These are phyloP conservation scores for Zaprionus ornatus DNA, from an alignment of 1,140 invertebrate species.

Conservation along the genomic window DNA sequence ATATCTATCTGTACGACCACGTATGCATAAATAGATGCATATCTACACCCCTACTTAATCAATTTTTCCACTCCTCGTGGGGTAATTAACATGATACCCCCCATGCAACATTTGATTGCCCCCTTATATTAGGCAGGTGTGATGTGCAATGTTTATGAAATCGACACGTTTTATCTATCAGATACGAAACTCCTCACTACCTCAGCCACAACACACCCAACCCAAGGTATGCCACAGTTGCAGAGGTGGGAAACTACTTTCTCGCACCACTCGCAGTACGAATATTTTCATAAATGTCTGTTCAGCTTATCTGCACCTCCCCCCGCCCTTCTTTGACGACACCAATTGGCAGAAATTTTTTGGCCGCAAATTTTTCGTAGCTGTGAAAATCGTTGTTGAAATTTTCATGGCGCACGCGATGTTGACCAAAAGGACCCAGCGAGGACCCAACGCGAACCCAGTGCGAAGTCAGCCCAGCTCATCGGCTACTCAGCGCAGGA, in stretches of 20 bases:
- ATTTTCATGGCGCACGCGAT: slow-evolving; percentile 47
- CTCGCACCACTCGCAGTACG: slow-evolving; percentile 2
- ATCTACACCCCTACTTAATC: slow-evolving; percentile 12
- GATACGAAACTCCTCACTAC: not conserved
- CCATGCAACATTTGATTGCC: slow-evolving; percentile 9
- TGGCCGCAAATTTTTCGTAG: slow-evolving; percentile 30
- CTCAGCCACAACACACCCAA: not conserved
- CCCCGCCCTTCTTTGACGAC: not conserved
- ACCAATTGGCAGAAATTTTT: slow-evolving; percentile 31
- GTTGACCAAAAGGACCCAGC: slow-evolving; percentile 4
- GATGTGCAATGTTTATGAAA: slow-evolving; percentile 7
- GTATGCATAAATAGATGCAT: not conserved
- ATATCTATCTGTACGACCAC: not conserved
- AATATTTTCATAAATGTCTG: slow-evolving; percentile 29
- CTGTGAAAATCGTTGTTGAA: slow-evolving; percentile 35
- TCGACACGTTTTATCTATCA: slow-evolving; percentile 19
- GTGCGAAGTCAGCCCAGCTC: slow-evolving; percentile 36
- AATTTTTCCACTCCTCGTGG: slow-evolving; percentile 19
- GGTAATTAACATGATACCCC: slow-evolving; percentile 23
- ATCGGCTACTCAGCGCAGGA: slow-evolving; percentile 64
- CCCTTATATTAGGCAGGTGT: not conserved
- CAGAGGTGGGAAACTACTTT: not conserved
- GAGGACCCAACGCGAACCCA: not conserved
- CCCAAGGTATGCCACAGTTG: not conserved
- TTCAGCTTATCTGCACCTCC: not conserved